Evolutionary conservation across 2,888 invertebrate genomes (phyloP).

Genomic region (Plebejus melissa): DNA sequence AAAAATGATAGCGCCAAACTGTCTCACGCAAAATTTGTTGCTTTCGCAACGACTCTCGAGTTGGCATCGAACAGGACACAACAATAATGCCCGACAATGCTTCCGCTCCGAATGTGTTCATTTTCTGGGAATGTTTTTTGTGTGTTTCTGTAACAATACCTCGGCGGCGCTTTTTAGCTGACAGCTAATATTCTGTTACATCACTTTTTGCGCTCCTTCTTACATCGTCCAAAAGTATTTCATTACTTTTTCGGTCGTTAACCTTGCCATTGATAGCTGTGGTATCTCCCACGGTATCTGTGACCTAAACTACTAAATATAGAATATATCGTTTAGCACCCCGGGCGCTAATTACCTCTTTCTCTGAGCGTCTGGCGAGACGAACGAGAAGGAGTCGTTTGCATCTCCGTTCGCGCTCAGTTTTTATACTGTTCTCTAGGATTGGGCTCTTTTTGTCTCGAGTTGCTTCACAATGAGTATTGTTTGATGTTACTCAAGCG

Average conservation of each 20-base stretch:
- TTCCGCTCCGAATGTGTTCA: background rate
- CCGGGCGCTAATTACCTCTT: constrained; percentile 54
- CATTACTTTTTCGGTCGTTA: constrained; percentile 19
- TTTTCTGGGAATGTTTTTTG: constrained; percentile 26
- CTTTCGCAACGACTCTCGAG: constrained; percentile 3
- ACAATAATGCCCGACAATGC: background rate
- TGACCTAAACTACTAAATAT: constrained; percentile 38
- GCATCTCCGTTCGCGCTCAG: constrained; percentile 37
- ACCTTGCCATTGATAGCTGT: constrained; percentile 24
- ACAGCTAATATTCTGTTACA: constrained; percentile 24
- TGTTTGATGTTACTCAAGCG: constrained; percentile 22
- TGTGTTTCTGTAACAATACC: constrained; percentile 21
- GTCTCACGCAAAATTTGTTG: constrained; percentile 9
- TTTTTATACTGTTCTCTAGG: constrained; percentile 13
- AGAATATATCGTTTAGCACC: constrained; percentile 47
- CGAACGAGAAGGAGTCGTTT: constrained; percentile 39
- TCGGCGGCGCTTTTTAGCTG: constrained; percentile 3
- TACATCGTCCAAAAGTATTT: constrained; percentile 18
- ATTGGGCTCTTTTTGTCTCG: constrained; percentile 18
- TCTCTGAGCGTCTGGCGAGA: constrained; percentile 45
- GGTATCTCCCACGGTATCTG: constrained; percentile 23
- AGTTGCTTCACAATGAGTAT: constrained; percentile 23
- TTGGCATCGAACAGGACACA: constrained; percentile 12
- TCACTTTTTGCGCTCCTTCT: constrained; percentile 11
- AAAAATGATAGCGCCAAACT: constrained; percentile 14